Evolutionary conservation across 2,888 invertebrate species (phyloP).

Genomic region (Lithosia quadra): DNA sequence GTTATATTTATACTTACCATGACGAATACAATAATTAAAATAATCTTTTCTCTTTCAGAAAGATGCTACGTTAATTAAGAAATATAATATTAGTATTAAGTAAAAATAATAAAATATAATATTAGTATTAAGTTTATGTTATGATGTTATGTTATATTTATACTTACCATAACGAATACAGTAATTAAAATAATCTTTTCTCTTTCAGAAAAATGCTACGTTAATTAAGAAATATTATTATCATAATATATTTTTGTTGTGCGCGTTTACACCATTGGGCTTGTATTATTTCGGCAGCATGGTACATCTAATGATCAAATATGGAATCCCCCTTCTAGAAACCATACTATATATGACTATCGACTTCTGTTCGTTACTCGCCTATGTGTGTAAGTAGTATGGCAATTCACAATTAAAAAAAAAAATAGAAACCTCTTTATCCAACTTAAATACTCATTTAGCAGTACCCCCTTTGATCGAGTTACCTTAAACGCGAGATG

Average conservation of each 20-base stretch:
- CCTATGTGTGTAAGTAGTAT: conserved; percentile 7
- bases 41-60: conserved; percentile 30
- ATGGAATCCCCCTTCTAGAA: too few relatives aligned
- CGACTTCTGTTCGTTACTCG: neutral
- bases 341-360: neutral
- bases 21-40: neutral
- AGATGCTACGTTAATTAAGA: conserved; percentile 25
- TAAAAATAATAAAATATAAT: too few relatives aligned
- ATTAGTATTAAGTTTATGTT: too few relatives aligned
- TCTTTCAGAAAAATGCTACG: conserved; percentile 38
- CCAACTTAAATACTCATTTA: too few relatives aligned
- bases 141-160: too few relatives aligned
- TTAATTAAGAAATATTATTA: conserved; percentile 24
- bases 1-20: too few relatives aligned
- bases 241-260: conserved; percentile 26
- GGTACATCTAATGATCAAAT: neutral
- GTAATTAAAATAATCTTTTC: neutral
- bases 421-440: too few relatives aligned
- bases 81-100: too few relatives aligned
- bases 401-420: too few relatives aligned
- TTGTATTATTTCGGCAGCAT: neutral
- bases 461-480: too few relatives aligned
- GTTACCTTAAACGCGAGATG: too few relatives aligned
- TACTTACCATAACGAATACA: too few relatives aligned
- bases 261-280: neutral